Evolutionary conservation across 2,797 vertebrate species (phyloP), one percentile per base, ranked within the genome.

Genomic region (Vireo griseus): DNA sequence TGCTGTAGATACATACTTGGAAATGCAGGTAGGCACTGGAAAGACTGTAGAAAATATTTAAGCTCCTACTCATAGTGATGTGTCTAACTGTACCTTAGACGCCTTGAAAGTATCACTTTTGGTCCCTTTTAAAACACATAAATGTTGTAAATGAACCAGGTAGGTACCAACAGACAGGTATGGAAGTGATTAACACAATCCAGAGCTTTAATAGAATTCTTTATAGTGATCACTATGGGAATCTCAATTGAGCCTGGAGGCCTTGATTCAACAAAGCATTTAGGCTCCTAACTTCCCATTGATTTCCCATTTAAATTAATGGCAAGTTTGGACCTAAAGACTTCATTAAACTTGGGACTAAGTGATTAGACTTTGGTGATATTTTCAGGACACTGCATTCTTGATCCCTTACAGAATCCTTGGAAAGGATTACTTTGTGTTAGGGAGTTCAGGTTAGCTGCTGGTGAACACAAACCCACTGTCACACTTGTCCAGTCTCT

Each of bases 291-390:
- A 66, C 71, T 91, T 93, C 40, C 42, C 89, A 92, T 76, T 89
- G 84, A 93, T 95, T 92, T 95, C 59, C 44, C 74, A 85, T 92
- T 95, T 89, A 88, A 93, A 92, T 93, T 94, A 91, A 93, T 57
- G 68, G 67, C 48, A 95, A 91, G 37, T 91, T 87, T 59, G 59
- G 67, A 17, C 81, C 84, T 74, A 76, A 93, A 94, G 91, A 92
- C 71, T 89, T 93, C 84, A 92, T 94, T 93, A 82, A 94, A 95
- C 26, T 42, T 39, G 28, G 51, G 35, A 66, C 37, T 75, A 77
- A 83, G 51, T 62, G 42, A 58, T 88, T 77, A 86, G 76, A 51
- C 45, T 92, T 93, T 63, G 73, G 71, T 75, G 74, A 54, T 84
- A 62, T 63, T 92, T 95, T 86, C 76, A 84, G 59, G 51, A 35